Base-by-base conservation (phyloP, 1,140 invertebrate species). In the Diachasma alloeum region DNA sequence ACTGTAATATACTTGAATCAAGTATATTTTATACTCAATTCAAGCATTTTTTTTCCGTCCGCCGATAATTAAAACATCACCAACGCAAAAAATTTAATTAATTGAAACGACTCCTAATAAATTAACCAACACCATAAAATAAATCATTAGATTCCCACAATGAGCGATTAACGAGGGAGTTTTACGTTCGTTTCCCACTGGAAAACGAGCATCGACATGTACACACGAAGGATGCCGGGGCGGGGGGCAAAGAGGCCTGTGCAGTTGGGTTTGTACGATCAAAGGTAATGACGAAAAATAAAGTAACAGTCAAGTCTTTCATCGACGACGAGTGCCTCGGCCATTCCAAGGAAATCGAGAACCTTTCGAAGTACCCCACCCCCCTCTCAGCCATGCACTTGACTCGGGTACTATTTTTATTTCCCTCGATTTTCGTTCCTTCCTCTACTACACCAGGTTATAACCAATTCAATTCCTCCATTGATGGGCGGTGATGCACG, bases 271-370 rank as follows among this genome's bases (percentile, higher is more conserved):
- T 56, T 19, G 48, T 56, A 56, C 48, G 48, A 56, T 22, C n/a
- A 56, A 56, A 56, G 48, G 48, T 56, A 56, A 56, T 56, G 48
- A 56, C 48, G 48, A 56, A 19, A 56, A 56, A 56, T 56, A 56
- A 56, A 56, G 48, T 56, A 56, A 56, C 48, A 56, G 48, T 56
- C 48, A 11, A 48, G 48, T 56, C 48, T 56, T 56, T 56, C 48
- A 56, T 56, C 10, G 48, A 4, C 6, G 48, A 17, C 13, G 15
- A 56, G 48, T 19, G 48, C 44, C n/a, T 48, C n/a, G 44, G n/a
- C 48, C 48, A 56, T 56, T 56, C n/a, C 48, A 56, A 56, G 48
- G 48, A 56, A 56, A 56, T 56, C 48, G 48, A 56, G 48, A 56
- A 56, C 48, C n/a, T 56, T 17, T 48, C n/a, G 11, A 48, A 48